Conservation (phyloP, 2,113 vertebrate genomes). For the Phoxinus phoxinus region DNA sequence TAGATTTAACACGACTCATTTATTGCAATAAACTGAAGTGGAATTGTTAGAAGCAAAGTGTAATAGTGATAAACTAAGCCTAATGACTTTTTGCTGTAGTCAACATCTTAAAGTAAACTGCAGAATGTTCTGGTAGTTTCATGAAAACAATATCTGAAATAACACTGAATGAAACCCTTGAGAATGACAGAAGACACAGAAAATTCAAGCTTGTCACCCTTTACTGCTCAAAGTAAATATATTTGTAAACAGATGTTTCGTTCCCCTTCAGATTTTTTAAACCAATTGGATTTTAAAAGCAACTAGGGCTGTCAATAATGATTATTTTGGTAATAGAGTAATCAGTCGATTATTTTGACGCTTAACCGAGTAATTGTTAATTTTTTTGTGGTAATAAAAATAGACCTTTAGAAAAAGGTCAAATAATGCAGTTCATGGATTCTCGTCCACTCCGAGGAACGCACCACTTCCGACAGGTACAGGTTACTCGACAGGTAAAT, state of each 20-base stretch:
- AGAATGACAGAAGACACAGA: not conserved
- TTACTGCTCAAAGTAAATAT: not conserved
- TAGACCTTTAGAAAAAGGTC: no score
- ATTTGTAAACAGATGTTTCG: not conserved
- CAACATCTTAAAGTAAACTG: not conserved
- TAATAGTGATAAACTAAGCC: not conserved
- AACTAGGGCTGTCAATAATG: no score
- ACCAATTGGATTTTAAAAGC: not conserved
- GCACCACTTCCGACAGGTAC: no score
- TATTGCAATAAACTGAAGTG: not conserved
- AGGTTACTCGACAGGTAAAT: no score
- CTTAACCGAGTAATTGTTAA: no score
- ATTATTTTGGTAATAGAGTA: no score
- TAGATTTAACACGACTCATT: slow-evolving; percentile 3
- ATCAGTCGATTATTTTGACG: no score
- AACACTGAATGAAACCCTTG: not conserved
- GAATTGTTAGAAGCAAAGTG: not conserved
- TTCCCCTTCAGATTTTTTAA: not conserved
- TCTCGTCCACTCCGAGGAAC: no score
- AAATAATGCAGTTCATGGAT: no score
- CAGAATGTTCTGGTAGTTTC: not conserved
- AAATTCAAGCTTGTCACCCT: not conserved
- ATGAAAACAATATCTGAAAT: not conserved
- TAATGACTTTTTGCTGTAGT: not conserved
- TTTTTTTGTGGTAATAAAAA: no score